Evolutionary conservation across 2,888 invertebrate genomes (phyloP).

Genomic region (Selenia dentaria): DNA sequence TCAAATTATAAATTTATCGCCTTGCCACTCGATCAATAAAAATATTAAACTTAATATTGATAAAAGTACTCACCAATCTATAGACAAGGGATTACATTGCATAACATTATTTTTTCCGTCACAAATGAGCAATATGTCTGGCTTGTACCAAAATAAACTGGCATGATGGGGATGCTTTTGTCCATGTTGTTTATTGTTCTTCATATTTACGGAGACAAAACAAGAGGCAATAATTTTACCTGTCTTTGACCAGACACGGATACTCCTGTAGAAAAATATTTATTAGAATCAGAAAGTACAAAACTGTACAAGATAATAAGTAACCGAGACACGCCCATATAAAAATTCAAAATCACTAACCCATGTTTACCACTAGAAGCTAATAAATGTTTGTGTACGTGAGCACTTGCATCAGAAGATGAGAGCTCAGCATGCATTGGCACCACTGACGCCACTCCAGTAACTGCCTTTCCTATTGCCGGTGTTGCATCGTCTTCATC

Average conservation of each 20-base stretch:
- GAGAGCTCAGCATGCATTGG: slow-evolving; percentile 12
- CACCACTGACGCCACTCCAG: slow-evolving; percentile 1
- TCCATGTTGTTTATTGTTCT: slow-evolving; percentile 25
- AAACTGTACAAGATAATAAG: too few relatives aligned
- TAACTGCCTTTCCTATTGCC: not conserved
- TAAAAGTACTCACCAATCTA: slow-evolving; percentile 57
- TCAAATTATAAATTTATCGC: too few relatives aligned
- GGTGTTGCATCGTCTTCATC: not conserved
- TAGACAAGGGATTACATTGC: slow-evolving; percentile 83
- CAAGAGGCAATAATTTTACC: slow-evolving; percentile 76
- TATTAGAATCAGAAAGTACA: too few relatives aligned
- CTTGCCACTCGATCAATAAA: too few relatives aligned
- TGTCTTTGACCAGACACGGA: slow-evolving; percentile 87
- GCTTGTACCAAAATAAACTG: slow-evolving; percentile 85
- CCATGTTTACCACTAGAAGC: slow-evolving; percentile 88
- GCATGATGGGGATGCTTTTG: slow-evolving; percentile 63
- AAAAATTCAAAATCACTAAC: slow-evolving; percentile 54
- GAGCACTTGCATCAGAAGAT: slow-evolving; percentile 41
- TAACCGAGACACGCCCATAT: too few relatives aligned
- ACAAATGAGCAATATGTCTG: slow-evolving; percentile 81
- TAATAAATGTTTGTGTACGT: slow-evolving; percentile 81
- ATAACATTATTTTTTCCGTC: slow-evolving; percentile 86
- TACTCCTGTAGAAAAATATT: slow-evolving; percentile 59
- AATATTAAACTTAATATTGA: too few relatives aligned
- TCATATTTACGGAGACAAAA: slow-evolving; percentile 24